Percentiles rank a stretch among this genome's conserved stretches.
Evolutionary conservation across 2,113 vertebrate species (phyloP).

Genomic region (Carlito syrichta): DNA sequence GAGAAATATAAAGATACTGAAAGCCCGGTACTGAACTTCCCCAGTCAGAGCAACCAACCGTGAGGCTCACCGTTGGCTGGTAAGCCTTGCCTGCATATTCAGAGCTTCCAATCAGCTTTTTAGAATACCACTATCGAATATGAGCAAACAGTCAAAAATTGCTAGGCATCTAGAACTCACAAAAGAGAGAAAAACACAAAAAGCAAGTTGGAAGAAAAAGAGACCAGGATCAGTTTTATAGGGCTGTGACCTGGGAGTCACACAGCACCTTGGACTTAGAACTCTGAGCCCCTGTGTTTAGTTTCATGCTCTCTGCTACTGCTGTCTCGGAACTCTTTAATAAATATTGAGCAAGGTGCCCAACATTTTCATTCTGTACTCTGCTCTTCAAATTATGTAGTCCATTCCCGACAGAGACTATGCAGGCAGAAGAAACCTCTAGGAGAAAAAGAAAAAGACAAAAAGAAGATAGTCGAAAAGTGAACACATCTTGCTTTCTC

Average conservation of each 20-base stretch:
- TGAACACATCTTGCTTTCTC: not conserved
- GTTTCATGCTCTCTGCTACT: not conserved
- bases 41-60: not conserved
- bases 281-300: not conserved
- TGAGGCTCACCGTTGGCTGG: not conserved
- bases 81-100: not conserved
- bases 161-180: not conserved
- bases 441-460: not conserved
- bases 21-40: too few relatives aligned
- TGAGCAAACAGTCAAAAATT: not conserved
- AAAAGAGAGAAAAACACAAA: not conserved
- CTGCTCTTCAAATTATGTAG: not conserved
- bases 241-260: not conserved
- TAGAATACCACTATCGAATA: not conserved
- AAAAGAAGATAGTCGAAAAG: not conserved
- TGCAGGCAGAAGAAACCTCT: slow-evolving; percentile 4
- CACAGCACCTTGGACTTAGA: not conserved
- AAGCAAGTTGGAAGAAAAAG: not conserved
- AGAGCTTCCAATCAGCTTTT: not conserved
- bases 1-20: not conserved
- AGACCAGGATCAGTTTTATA: not conserved
- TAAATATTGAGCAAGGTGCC: not conserved
- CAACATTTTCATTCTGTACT: not conserved
- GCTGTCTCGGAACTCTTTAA: not conserved
- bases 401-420: not conserved